These are phyloP conservation scores for Steinernema khuongi DNA, from an alignment of 1,140 invertebrate species.

Conservation along the genomic window DNA sequence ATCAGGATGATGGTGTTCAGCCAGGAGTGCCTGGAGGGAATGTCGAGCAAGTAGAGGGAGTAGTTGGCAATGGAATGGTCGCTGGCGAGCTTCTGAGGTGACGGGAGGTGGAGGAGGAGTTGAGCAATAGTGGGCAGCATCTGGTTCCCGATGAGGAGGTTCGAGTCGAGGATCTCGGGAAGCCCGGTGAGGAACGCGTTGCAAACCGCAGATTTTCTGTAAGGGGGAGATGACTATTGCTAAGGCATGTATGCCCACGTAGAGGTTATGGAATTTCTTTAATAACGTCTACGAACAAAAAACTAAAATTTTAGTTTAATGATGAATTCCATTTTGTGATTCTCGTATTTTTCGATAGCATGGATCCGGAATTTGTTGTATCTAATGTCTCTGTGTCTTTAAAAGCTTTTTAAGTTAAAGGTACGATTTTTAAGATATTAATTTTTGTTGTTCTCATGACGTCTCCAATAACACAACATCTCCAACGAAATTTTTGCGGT, in stretches of 20 bases:
- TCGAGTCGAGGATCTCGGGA: constrained; percentile 64
- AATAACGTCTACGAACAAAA: too few species aligned
- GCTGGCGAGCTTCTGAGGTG: constrained; percentile 66
- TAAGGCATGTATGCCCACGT: neutral
- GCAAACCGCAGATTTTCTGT: constrained; percentile 80
- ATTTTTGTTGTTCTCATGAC: too few species aligned
- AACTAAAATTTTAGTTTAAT: too few species aligned
- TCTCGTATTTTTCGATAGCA: too few species aligned
- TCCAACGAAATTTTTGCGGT: too few species aligned
- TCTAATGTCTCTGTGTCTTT: too few species aligned
- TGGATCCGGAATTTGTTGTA: too few species aligned
- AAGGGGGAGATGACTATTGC: constrained; percentile 43
- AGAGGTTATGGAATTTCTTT: neutral
- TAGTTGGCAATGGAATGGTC: constrained; percentile 67
- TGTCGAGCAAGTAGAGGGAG: constrained; percentile 79
- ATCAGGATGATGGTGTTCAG: constrained; percentile 85
- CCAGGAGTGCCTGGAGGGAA: constrained; percentile 80
- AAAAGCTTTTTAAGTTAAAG: too few species aligned
- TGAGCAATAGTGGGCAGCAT: constrained; percentile 77
- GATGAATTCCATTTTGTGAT: too few species aligned
- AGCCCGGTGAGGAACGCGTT: constrained; percentile 88
- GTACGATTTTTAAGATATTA: too few species aligned
- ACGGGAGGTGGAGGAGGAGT: constrained; percentile 79
- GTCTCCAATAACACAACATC: too few species aligned
- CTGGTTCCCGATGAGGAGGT: constrained; percentile 67